Evolutionary conservation across 2,113 vertebrate genomes (phyloP).

Genomic region (Ammodramus savannarum): DNA sequence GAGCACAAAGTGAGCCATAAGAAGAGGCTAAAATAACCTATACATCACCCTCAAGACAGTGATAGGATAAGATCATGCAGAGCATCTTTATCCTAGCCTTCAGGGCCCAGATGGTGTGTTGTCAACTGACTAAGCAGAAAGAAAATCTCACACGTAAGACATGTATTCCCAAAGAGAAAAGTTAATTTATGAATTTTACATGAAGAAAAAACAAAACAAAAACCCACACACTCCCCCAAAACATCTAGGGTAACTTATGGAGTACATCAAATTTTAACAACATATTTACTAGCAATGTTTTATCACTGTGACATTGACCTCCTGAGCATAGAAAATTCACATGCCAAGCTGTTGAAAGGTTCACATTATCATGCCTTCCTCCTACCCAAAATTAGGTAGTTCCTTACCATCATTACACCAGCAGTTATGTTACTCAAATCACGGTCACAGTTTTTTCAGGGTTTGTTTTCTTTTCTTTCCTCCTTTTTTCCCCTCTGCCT

Average conservation of each 20-base stretch:
- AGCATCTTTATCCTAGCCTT: not conserved
- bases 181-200: not conserved
- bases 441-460: accelerated
- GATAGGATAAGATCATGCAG: not conserved
- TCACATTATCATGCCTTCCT: not conserved
- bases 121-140: not conserved
- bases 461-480: no score
- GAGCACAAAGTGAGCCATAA: not conserved
- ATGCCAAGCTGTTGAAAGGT: not conserved
- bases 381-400: not conserved
- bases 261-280: not conserved
- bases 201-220: not conserved
- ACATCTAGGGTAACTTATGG: not conserved
- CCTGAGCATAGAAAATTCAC: not conserved
- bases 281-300: not conserved
- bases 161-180: not conserved
- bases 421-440: not conserved
- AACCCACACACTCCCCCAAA: not conserved
- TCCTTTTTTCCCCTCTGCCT: accelerated
- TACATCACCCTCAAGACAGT: not conserved
- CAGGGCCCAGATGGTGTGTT: not conserved
- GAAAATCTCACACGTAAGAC: not conserved
- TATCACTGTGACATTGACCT: not conserved
- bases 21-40: not conserved
- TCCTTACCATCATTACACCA: not conserved